Evolutionary conservation across 2,797 vertebrate species (phyloP).

Genomic region (Bradypus variegatus): DNA sequence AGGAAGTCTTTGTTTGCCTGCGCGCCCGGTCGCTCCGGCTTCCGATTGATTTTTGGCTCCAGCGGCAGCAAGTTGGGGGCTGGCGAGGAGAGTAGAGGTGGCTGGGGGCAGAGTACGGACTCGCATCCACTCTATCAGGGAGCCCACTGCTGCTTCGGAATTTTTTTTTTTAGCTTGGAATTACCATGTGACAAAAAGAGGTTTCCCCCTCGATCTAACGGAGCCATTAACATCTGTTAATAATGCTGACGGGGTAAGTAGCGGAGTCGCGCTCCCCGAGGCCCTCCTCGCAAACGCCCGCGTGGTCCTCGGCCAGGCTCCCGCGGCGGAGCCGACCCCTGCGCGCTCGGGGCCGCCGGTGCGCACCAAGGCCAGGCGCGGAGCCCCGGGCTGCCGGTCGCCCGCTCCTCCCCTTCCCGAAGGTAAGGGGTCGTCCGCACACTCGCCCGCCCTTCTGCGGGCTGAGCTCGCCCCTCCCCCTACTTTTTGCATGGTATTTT

Average conservation of each 20-base stretch:
- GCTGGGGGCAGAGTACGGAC: constrained; percentile 34
- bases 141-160: constrained; percentile 54
- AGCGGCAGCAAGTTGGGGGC: constrained; percentile 64
- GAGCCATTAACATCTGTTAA: constrained; percentile 88
- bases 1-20: constrained; percentile 74
- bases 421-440: constrained; percentile 58
- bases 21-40: constrained; percentile 65
- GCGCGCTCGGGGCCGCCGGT: not conserved
- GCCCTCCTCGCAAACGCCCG: constrained; percentile 57
- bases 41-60: constrained; percentile 75
- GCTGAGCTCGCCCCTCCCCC: not conserved
- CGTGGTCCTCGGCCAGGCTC: constrained; percentile 59
- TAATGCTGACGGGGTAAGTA: constrained; percentile 82
- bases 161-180: constrained; percentile 60
- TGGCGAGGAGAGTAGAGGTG: constrained; percentile 43
- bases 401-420: not conserved
- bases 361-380: not conserved
- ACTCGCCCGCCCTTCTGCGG: not conserved
- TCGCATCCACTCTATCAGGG: constrained; percentile 46
- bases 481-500: not conserved
- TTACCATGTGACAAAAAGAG: constrained; percentile 77
- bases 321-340: not conserved
- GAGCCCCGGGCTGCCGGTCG: not conserved
- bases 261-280: constrained; percentile 70
- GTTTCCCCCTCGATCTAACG: constrained; percentile 76